Conservation (phyloP, 1,140 invertebrate genomes). For the Drosophila santomea region DNA sequence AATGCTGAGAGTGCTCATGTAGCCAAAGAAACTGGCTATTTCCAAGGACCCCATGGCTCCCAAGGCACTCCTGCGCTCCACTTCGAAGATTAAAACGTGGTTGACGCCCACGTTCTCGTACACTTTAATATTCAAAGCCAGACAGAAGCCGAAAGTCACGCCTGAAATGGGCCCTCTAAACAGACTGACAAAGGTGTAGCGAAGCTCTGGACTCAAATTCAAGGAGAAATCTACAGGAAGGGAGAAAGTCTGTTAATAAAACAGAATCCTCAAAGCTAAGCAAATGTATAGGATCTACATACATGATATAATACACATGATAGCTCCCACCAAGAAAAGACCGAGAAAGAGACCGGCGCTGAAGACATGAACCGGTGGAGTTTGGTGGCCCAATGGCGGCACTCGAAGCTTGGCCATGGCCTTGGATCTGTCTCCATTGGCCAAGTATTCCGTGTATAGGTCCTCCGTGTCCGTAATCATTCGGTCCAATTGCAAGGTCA, state of each 20-base stretch:
- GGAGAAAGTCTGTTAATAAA: background rate
- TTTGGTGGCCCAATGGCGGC: constrained; percentile 89
- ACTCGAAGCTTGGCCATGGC: constrained; percentile 91
- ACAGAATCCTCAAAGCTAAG: background rate
- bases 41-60: constrained; percentile 89
- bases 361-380: constrained; percentile 88
- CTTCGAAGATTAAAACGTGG: constrained; percentile 92
- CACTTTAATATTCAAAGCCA: constrained; percentile 89
- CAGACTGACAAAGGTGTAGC: constrained; percentile 73
- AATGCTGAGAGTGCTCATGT: constrained; percentile 88
- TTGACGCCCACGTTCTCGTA: constrained; percentile 91
- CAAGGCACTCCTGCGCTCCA: constrained; percentile 89
- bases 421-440: constrained; percentile 88
- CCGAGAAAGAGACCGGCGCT: constrained; percentile 88
- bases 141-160: constrained; percentile 87
- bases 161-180: constrained; percentile 89
- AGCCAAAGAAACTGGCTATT: constrained; percentile 88
- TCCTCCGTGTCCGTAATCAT: constrained; percentile 89
- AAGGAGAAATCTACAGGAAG: constrained; percentile 14
- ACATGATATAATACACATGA: constrained; percentile 87
- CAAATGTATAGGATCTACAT: constrained; percentile 6
- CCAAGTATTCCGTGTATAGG: constrained; percentile 88
- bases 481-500: constrained; percentile 1
- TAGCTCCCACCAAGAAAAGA: constrained; percentile 86
- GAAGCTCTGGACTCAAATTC: constrained; percentile 36